phyloP scores from a whole-genome alignment of 2,797 vertebrate species.

The Sebastes alutus region DNA sequence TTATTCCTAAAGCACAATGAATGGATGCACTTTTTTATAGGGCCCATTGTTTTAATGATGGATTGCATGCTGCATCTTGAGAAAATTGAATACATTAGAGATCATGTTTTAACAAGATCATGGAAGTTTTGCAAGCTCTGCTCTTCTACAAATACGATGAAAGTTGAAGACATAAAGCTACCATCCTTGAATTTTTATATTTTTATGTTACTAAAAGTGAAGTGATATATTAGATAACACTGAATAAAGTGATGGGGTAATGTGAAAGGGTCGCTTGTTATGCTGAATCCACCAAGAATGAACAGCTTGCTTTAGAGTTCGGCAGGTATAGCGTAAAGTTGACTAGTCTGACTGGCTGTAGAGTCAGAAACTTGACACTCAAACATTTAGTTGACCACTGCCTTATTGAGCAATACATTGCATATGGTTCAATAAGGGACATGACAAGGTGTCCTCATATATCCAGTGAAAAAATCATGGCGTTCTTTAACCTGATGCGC shows the following conservation, averaged over 20 bases:
- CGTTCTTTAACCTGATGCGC: not conserved
- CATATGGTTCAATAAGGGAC: too few relatives aligned
- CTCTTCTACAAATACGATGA: constrained; percentile 12
- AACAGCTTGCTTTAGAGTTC: not conserved
- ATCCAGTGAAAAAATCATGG: too few relatives aligned
- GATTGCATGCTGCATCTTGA: constrained; percentile 33
- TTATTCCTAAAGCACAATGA: constrained; percentile 39
- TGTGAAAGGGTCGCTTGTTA: not conserved
- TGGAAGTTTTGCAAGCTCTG: constrained; percentile 12
- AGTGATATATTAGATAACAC: not conserved
- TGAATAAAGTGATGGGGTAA: not conserved
- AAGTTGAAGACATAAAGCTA: not conserved
- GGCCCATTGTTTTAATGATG: constrained; percentile 67
- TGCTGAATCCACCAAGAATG: not conserved
- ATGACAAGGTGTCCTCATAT: not conserved
- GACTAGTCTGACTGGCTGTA: not conserved
- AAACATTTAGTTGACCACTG: not conserved
- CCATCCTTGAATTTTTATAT: not conserved
- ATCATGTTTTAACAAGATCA: constrained; percentile 34
- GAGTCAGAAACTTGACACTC: not conserved
- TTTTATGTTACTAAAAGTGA: not conserved
- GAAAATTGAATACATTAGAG: constrained; percentile 47
- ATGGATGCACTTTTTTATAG: constrained; percentile 31
- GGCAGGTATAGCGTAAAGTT: accelerated
- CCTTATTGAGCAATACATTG: too few relatives aligned